Evolutionary conservation across 2,797 vertebrate genomes (phyloP).

Genomic region (Eidolon dupreanum): DNA sequence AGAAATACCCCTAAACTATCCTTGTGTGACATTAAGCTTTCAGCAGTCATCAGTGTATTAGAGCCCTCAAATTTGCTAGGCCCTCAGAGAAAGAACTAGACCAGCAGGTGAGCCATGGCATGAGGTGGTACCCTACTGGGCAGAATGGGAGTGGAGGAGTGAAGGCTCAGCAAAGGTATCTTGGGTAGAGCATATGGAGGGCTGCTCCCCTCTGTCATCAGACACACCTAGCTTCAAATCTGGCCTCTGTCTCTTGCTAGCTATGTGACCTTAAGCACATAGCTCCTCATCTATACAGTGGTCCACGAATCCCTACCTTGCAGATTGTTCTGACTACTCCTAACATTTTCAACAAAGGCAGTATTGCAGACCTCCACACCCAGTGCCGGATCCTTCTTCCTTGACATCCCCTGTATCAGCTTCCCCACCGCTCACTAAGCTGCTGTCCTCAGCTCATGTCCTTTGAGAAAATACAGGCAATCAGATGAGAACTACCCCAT

Average conservation of each 20-base stretch:
- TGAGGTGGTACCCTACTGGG: accelerated
- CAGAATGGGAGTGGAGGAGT: accelerated
- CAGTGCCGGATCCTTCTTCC: not conserved
- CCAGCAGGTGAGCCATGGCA: accelerated
- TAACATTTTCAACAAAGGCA: not conserved
- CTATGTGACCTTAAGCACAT: not conserved
- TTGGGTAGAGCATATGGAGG: not conserved
- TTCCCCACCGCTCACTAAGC: accelerated
- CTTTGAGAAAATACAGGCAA: not conserved
- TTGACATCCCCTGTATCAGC: not conserved
- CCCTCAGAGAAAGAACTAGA: not conserved
- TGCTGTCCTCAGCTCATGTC: not conserved
- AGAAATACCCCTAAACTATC: too few relatives aligned
- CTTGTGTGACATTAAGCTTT: not conserved
- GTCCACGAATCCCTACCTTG: not conserved
- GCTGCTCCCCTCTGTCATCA: not conserved
- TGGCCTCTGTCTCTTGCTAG: not conserved
- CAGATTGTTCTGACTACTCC: not conserved
- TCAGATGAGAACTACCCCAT: not conserved
- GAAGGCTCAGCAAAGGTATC: not conserved
- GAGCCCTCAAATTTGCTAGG: not conserved
- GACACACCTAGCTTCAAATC: not conserved
- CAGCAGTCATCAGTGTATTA: not conserved
- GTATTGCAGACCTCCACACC: accelerated
- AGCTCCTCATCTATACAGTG: not conserved